Conservation (phyloP, 2,797 vertebrate genomes). For the Graptemys geographica region DNA sequence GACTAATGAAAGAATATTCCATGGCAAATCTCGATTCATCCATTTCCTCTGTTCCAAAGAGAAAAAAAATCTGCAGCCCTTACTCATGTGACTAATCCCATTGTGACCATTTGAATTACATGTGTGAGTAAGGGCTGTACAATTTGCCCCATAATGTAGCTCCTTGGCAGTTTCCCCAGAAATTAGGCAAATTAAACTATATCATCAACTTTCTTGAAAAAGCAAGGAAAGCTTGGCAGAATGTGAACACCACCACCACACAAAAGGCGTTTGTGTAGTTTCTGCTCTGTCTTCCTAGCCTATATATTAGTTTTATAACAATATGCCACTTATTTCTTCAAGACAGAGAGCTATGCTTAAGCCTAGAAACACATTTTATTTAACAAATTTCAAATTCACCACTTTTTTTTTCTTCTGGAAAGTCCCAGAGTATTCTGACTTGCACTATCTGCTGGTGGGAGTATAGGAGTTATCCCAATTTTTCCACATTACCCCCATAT, state of each 20-base stretch:
- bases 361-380: background rate
- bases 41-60: background rate
- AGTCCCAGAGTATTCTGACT: background rate
- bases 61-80: background rate
- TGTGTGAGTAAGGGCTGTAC: background rate
- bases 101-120: background rate
- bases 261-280: background rate
- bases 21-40: background rate
- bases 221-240: background rate
- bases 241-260: background rate
- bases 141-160: background rate
- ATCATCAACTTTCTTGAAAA: background rate
- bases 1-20: background rate
- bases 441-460: background rate
- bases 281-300: background rate
- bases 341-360: no score
- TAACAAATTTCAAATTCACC: background rate
- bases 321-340: background rate
- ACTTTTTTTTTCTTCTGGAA: background rate
- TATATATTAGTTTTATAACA: background rate
- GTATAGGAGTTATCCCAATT: background rate
- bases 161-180: background rate
- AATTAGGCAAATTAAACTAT: background rate
- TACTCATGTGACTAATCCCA: background rate
- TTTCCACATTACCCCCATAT: background rate